phyloP scores from a whole-genome alignment of 1,140 invertebrate genomes.

The Drosophila repletoides region DNA sequence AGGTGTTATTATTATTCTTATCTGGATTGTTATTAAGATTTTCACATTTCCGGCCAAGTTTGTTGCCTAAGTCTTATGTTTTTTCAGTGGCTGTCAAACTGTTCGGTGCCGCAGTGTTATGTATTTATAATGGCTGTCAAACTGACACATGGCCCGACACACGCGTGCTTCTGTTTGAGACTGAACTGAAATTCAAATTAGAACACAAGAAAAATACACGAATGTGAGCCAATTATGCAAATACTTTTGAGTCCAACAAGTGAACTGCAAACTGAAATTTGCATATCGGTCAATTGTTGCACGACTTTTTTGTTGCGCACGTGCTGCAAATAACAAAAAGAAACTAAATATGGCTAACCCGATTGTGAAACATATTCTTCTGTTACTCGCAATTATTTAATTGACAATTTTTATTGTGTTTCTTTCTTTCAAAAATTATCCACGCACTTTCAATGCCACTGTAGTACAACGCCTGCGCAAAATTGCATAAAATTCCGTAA shows the following conservation, averaged over 20 bases:
- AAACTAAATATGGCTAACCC: neutral
- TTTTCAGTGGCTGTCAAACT: slow-evolving; percentile 24
- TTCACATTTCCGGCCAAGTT: slow-evolving; percentile 1
- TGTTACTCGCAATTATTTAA: slow-evolving; percentile 2
- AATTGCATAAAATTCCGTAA: slow-evolving; percentile 18
- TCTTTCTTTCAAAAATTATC: slow-evolving; percentile 13
- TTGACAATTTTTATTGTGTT: slow-evolving; percentile 12
- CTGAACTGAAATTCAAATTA: slow-evolving; percentile 60
- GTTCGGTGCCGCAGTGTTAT: slow-evolving; percentile 40
- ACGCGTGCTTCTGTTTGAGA: slow-evolving; percentile 61
- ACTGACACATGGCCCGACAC: slow-evolving; percentile 30
- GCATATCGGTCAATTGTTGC: slow-evolving; percentile 76
- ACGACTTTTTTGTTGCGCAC: slow-evolving; percentile 60
- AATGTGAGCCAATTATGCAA: slow-evolving; percentile 69
- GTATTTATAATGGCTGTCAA: slow-evolving; percentile 30
- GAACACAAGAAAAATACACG: slow-evolving; percentile 60
- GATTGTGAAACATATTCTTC: slow-evolving; percentile 41
- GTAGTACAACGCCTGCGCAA: slow-evolving; percentile 33
- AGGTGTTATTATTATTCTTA: too few species aligned
- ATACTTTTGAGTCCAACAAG: slow-evolving; percentile 40
- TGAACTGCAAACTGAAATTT: slow-evolving; percentile 44
- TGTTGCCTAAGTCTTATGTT: slow-evolving; percentile 23
- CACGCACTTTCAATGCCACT: slow-evolving; percentile 59
- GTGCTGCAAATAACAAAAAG: slow-evolving; percentile 61
- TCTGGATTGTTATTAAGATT: neutral